A percentile compares a stretch with the other conserved stretches of the same genome.
These are phyloP conservation scores for Ctenodactylus gundi DNA, from an alignment of 2,113 vertebrate species.

Conservation along the genomic window DNA sequence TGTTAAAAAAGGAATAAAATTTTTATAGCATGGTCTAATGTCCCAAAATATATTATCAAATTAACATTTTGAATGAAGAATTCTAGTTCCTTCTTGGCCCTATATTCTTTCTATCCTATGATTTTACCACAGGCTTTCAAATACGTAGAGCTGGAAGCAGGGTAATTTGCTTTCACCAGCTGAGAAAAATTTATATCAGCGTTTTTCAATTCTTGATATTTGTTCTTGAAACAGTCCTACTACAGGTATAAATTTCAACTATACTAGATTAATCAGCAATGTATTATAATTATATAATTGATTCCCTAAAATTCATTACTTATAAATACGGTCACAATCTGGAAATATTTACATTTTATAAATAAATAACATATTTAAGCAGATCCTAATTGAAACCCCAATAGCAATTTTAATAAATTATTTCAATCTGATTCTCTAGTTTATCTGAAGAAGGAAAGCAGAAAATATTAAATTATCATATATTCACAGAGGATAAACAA, in stretches of 20 bases:
- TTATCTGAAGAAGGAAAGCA: not conserved
- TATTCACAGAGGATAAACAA: not conserved
- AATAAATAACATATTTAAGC: not conserved
- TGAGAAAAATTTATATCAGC: not conserved
- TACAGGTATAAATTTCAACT: not conserved
- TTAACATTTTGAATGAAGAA: no score
- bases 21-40: not conserved
- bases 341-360: not conserved
- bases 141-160: not conserved
- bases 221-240: not conserved
- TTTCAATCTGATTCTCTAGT: not conserved
- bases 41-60: no score
- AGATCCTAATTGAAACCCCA: not conserved
- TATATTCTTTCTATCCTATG: not conserved
- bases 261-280: not conserved
- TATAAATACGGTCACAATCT: not conserved
- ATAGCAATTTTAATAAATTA: not conserved
- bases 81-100: no score
- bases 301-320: not conserved
- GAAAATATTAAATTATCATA: not conserved
- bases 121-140: not conserved
- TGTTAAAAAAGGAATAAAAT: not conserved
- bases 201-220: not conserved
- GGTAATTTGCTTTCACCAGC: not conserved
- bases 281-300: not conserved